These are phyloP conservation scores for Tetragonula carbonaria DNA, from an alignment of 2,888 invertebrate species.

Conservation along the genomic window DNA sequence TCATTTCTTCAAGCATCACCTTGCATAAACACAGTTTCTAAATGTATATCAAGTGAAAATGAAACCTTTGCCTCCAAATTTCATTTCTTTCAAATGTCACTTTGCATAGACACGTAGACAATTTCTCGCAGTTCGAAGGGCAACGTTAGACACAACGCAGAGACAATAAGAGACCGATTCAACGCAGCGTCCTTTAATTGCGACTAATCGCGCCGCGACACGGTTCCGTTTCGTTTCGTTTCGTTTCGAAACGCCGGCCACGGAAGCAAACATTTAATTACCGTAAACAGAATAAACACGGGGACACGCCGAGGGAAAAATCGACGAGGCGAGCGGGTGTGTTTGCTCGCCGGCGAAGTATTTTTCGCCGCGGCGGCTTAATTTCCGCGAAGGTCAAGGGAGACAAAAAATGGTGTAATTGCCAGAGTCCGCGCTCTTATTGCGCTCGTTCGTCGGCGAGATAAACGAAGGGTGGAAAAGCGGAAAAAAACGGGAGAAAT, in stretches of 20 bases:
- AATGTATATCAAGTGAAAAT: too few relatives aligned
- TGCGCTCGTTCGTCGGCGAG: conserved; percentile 25
- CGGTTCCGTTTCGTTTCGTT: conserved; percentile 5
- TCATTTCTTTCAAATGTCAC: background rate
- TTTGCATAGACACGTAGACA: too few relatives aligned
- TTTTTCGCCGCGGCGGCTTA: conserved; percentile 27
- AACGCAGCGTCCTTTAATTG: background rate
- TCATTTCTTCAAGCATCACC: background rate
- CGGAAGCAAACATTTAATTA: conserved; percentile 23
- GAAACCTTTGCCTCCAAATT: too few relatives aligned
- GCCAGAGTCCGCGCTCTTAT: conserved; percentile 14
- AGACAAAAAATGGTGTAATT: conserved; percentile 34
- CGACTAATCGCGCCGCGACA: conserved; percentile 17
- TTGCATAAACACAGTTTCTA: too few relatives aligned
- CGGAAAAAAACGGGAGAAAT: conserved; percentile 25
- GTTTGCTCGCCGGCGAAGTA: conserved; percentile 32
- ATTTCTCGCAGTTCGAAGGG: background rate
- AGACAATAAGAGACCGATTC: background rate
- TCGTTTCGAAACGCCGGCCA: background rate
- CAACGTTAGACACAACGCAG: background rate
- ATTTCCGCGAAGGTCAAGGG: conserved; percentile 36
- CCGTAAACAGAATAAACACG: conserved; percentile 26
- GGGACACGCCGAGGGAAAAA: conserved; percentile 3
- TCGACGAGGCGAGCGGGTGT: conserved; percentile 17
- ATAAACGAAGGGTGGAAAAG: conserved; percentile 37